These are phyloP conservation scores for Trachymyrmex cornetzi DNA, from an alignment of 1,140 invertebrate genomes.

Conservation along the genomic window DNA sequence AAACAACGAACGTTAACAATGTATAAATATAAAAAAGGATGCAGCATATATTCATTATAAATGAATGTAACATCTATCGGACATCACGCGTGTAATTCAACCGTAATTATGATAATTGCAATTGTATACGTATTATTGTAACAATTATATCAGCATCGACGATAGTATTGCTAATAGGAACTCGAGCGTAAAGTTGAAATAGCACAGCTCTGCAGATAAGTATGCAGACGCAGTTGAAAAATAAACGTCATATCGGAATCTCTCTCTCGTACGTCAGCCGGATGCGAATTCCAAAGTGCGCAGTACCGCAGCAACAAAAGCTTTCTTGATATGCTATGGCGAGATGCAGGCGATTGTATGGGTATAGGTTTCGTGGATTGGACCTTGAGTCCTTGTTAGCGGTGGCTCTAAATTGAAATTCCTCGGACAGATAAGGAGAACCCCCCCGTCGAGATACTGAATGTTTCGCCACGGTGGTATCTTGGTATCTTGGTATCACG, in stretches of 20 bases:
- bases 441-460: conserved; percentile 41
- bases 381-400: conserved; percentile 59
- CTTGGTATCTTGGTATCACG: conserved; percentile 15
- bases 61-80: background rate
- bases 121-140: conserved; percentile 14
- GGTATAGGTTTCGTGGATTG: conserved; percentile 47
- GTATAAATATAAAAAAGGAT: background rate
- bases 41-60: conserved; percentile 6
- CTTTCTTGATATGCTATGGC: conserved; percentile 37
- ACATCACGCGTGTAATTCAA: background rate
- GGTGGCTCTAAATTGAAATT: conserved; percentile 63
- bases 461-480: conserved; percentile 35
- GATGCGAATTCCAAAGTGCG: conserved; percentile 44
- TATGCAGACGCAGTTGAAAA: conserved; percentile 27
- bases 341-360: conserved; percentile 38
- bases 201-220: background rate
- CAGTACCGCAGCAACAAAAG: conserved; percentile 43
- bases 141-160: background rate
- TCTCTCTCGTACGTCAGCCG: conserved; percentile 16
- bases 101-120: conserved; percentile 22
- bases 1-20: background rate
- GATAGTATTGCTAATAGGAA: background rate
- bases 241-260: conserved; percentile 48
- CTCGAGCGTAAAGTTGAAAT: conserved; percentile 20
- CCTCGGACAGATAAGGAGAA: conserved; percentile 58